Conservation (phyloP, 2,888 invertebrate species). For the Salticus scenicus region DNA sequence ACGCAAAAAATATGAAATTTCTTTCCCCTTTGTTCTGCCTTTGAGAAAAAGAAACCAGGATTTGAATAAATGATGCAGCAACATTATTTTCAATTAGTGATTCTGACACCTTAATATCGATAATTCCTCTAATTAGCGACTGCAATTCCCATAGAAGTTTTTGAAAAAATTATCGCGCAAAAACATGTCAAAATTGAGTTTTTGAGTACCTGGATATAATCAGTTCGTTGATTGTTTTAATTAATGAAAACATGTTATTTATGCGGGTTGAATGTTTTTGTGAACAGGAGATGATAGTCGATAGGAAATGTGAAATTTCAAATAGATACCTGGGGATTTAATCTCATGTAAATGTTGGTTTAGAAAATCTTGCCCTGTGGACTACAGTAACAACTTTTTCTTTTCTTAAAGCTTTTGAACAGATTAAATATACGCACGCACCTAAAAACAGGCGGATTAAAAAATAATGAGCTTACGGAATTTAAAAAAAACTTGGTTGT, state of each 20-base stretch:
- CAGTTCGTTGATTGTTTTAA: slow-evolving; percentile 63
- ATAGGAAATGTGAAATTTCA: slow-evolving; percentile 37
- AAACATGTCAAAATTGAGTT: slow-evolving; percentile 62
- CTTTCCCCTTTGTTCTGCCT: slow-evolving; percentile 11
- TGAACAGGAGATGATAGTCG: slow-evolving; percentile 38
- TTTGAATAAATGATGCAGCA: slow-evolving; percentile 68
- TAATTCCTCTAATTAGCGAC: slow-evolving; percentile 67
- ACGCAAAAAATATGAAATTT: slow-evolving; percentile 24
- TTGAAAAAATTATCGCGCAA: slow-evolving; percentile 26
- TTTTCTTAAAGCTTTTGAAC: background rate
- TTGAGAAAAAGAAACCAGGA: slow-evolving; percentile 18
- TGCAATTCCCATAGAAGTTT: slow-evolving; percentile 57
- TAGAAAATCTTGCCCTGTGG: slow-evolving; percentile 56
- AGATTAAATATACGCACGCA: slow-evolving; percentile 8
- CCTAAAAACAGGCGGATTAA: slow-evolving; percentile 24
- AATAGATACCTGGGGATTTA: slow-evolving; percentile 43
- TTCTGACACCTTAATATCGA: slow-evolving; percentile 67
- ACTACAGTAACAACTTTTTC: slow-evolving; percentile 1
- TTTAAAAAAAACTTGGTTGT: slow-evolving; percentile 26
- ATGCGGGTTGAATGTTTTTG: slow-evolving; percentile 46
- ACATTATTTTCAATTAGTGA: slow-evolving; percentile 69
- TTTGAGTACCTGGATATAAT: slow-evolving; percentile 36
- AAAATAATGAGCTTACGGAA: slow-evolving; percentile 53
- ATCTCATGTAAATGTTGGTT: slow-evolving; percentile 27
- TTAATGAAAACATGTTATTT: slow-evolving; percentile 57